phyloP scores from a whole-genome alignment of 2,113 vertebrate species.

The Scytalopus superciliaris region DNA sequence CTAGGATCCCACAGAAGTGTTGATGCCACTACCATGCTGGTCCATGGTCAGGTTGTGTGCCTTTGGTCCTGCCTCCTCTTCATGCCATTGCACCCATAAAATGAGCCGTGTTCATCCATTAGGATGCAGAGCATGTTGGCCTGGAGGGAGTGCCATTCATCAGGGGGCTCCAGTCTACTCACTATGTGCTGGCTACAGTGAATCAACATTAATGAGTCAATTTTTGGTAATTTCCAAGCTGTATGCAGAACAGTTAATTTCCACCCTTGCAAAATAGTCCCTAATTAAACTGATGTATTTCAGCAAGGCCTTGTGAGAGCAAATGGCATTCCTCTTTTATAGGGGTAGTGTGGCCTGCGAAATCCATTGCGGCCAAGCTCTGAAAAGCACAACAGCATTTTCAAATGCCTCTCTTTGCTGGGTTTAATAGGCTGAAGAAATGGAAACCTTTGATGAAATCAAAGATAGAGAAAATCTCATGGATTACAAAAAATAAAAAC shows the following conservation, averaged over 20 bases:
- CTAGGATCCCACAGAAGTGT: not conserved
- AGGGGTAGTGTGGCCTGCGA: not conserved
- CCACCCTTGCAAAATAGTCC: not conserved
- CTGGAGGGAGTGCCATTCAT: not conserved
- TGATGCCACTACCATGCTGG: not conserved
- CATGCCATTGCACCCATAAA: not conserved
- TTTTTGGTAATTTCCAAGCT: constrained; percentile 39
- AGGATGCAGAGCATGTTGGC: not conserved
- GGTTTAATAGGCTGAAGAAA: constrained; percentile 26
- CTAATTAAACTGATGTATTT: constrained; percentile 55
- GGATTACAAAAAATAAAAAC: not conserved
- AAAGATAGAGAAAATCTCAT: not conserved
- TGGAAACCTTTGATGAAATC: constrained; percentile 1
- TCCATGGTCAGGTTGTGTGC: not conserved
- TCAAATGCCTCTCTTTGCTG: not conserved
- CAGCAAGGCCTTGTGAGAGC: not conserved
- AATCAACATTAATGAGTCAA: constrained; percentile 47
- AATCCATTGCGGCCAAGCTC: not conserved
- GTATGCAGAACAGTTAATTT: constrained; percentile 19
- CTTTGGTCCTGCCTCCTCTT: not conserved
- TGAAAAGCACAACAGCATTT: not conserved
- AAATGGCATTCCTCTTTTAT: not conserved
- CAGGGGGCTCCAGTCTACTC: not conserved
- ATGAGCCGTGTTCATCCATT: not conserved
- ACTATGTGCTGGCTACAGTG: not conserved